Evolutionary conservation across 2,113 vertebrate genomes (phyloP), one percentile per base, ranked within the genome.

Genomic region (Oplegnathus fasciatus): DNA sequence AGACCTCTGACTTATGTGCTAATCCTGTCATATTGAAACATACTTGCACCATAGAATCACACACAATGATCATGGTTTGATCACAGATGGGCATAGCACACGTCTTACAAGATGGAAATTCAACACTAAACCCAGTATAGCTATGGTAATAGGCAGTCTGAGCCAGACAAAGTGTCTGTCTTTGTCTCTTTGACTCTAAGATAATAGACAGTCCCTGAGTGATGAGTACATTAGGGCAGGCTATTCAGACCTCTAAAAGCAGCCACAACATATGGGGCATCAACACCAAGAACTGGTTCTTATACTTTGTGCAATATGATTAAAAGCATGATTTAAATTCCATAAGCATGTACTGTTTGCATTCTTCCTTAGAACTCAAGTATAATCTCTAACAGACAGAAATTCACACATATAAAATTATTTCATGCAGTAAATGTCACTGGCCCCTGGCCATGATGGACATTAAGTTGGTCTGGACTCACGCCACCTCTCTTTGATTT

Each of bases 401-500:
- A 83, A 72, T 15, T 15, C 42, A 58, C 32, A 44, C 17, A 32
- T 18, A n/a, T 20, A 62, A 61, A 71, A 65, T 61, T 68, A 48
- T 66, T 69, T 37, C 26, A 78, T 58, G 10, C 44, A 58, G 80
- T 81, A 74, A 72, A 78, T 72, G 37, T 68, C 28, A 10, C 6
- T 79, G 79, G 54, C 79, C 66, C 14, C 32, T 20, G 69, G 73
- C 61, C n/a, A 20, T 57, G 57, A 75, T 61, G 34, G 60, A 72
- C 64, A 64, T 85, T 44, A 72, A 75, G 58, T 80, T 79, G 44
- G 44, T 78, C 78, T 78, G 76, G 54, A 68, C 58, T 85, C 55
- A 52, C 54, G 77, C 58, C 80, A 71, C 75, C 44, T 79, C 74
- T 2, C 72, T 86, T 55, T 86, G 75, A 78, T 88, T 89, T 79